A percentile compares a stretch with the other conserved stretches of the same genome.
phyloP scores from a whole-genome alignment of 1,140 invertebrate genomes.

The Holcopasites calliopsidis region DNA sequence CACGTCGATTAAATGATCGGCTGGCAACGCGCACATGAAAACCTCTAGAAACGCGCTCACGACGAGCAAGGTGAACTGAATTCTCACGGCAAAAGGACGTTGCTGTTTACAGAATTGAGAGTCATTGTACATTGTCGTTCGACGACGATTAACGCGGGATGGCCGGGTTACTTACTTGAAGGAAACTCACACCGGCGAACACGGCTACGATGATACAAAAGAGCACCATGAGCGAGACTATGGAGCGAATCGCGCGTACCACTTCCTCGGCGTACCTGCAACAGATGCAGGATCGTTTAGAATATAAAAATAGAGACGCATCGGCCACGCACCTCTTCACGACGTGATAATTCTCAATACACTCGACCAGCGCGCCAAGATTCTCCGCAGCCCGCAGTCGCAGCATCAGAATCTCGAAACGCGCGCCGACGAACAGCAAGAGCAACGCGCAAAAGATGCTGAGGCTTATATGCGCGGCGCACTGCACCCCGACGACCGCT shows the following conservation, averaged over 20 bases:
- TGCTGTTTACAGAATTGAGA: not conserved
- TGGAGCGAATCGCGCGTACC: not conserved
- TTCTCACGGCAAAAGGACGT: conserved; percentile 37
- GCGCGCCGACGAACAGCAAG: conserved; percentile 55
- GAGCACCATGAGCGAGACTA: not conserved
- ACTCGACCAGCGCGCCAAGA: not conserved
- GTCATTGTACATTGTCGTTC: not conserved
- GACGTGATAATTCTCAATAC: conserved; percentile 36
- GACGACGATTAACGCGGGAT: not conserved
- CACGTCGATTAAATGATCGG: conserved; percentile 54
- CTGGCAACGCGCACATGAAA: conserved; percentile 61
- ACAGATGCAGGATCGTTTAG: not conserved
- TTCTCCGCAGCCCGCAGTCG: conserved; percentile 7
- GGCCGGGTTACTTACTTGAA: not conserved
- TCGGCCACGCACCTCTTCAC: not conserved
- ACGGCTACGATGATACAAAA: not conserved
- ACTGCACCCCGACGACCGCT: conserved; percentile 53
- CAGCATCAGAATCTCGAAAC: conserved; percentile 49
- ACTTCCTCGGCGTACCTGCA: not conserved
- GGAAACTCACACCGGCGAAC: not conserved
- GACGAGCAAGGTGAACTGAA: conserved; percentile 48
- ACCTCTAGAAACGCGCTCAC: conserved; percentile 50
- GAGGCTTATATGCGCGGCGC: conserved; percentile 49
- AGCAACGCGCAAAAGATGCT: conserved; percentile 49
- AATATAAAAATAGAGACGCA: not conserved